These are phyloP conservation scores for Tenualosa ilisha DNA, from an alignment of 2,797 vertebrate species.

Conservation along the genomic window DNA sequence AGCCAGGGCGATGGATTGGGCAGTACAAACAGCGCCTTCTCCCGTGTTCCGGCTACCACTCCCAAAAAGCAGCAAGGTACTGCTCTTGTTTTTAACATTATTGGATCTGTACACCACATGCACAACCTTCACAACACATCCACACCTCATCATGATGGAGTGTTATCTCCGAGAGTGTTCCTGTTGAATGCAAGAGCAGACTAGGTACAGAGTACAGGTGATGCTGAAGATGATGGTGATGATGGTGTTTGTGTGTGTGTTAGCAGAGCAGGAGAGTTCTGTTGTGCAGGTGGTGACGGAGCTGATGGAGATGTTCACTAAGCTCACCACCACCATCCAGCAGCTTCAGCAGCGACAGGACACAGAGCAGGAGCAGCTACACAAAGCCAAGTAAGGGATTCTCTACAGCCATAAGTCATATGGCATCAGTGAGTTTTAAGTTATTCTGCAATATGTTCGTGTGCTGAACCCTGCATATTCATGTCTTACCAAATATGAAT, in stretches of 20 bases:
- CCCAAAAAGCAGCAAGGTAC: conserved; percentile 51
- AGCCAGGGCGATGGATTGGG: conserved; percentile 58
- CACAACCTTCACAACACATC: too few species aligned
- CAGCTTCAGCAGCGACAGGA: conserved; percentile 59
- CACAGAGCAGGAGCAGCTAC: conserved; percentile 58
- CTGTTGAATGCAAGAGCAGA: not conserved
- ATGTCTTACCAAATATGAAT: too few species aligned
- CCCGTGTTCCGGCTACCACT: conserved; percentile 54
- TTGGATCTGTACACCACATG: too few species aligned
- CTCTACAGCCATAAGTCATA: too few species aligned
- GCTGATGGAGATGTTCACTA: conserved; percentile 62
- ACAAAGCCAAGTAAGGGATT: conserved; percentile 64
- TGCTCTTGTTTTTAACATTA: not conserved
- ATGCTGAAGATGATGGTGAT: not conserved
- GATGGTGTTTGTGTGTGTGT: not conserved
- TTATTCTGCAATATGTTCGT: too few species aligned
- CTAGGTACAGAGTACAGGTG: not conserved
- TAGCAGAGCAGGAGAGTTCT: conserved; percentile 37
- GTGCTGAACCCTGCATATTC: too few species aligned
- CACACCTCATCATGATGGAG: too few species aligned
- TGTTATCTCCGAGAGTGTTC: not conserved
- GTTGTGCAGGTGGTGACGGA: conserved; percentile 59
- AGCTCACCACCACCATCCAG: conserved; percentile 59
- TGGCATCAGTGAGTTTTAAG: not conserved
- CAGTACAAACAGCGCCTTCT: conserved; percentile 77